Base-by-base conservation (phyloP, 2,888 invertebrate genomes). In the Leucania comma region DNA sequence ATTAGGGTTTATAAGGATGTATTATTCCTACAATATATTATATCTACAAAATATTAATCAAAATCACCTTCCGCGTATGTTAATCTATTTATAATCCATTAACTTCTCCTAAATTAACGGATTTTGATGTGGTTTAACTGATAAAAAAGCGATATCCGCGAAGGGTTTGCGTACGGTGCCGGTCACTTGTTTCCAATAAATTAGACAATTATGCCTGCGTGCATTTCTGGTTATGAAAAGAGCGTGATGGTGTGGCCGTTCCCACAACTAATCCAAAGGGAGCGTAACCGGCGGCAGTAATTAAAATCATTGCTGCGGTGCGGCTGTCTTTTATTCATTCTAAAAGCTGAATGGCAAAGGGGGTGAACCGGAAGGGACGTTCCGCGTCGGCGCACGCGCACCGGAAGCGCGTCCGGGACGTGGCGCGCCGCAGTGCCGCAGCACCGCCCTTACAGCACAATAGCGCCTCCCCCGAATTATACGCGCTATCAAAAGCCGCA, bases 331-430 rank as follows among this genome's bases (percentile, higher is more conserved):
- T 88, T 90, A 92, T 93, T 92, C 88, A 90, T 88, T 90, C 87
- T 86, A 87, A 90, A 92, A 92, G 90, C 76, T 88, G 90, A 90
- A 90, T 89, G 87, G 88, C 88, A 90, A 72, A 91, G 92, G 93
- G 93, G 93, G 90, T 94, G 93, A 89, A 92, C 90, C 94, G 95
- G 95, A 95, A 94, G 93, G 93, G 93, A 91, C 94, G 95, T 94
- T 94, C 92, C 93, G 93, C 94, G 91, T 92, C 92, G 91, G 89
- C 91, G 93, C 94, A 88, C 92, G 89, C 89, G 87, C 91, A 89
- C 92, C 95, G 95, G 95, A 95, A 92, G 91, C 87, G 91, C 95
- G 93, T 95, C 95, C 95, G 95, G 95, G 94, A 94, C 94, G 94
- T 89, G 93, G 93, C 91, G 88, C 90, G 92, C 91, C 93, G 87